A percentile compares a stretch with the other conserved stretches of the same genome.
These are phyloP conservation scores for Argyrosomus japonicus DNA, from an alignment of 2,113 vertebrate species.

Conservation along the genomic window DNA sequence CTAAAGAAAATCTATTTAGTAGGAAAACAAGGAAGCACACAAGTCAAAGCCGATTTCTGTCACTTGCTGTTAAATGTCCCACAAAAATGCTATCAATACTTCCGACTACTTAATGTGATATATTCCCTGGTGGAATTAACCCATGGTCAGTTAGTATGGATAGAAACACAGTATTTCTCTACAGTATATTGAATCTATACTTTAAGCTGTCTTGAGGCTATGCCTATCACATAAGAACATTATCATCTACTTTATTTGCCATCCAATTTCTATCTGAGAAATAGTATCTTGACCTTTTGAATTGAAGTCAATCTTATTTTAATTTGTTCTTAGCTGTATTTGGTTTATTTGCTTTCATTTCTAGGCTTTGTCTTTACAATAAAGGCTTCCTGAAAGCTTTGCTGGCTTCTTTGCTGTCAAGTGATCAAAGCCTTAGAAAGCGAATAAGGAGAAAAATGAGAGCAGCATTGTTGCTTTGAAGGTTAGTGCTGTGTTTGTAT, in stretches of 20 bases:
- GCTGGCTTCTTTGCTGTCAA: conserved; percentile 19
- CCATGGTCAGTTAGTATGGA: neutral
- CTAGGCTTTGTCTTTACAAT: neutral
- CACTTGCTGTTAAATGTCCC: neutral
- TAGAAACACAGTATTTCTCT: too few relatives aligned
- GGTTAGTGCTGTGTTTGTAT: conserved; percentile 38
- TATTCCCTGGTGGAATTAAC: neutral
- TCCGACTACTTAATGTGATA: neutral
- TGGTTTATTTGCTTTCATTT: conserved; percentile 13
- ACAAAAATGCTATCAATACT: neutral
- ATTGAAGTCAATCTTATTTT: neutral
- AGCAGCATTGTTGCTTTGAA: conserved; percentile 52
- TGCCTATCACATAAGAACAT: neutral
- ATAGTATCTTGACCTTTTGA: neutral
- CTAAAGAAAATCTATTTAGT: conserved; percentile 5
- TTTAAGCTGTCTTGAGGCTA: neutral
- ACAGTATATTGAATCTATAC: too few relatives aligned
- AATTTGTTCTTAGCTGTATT: neutral
- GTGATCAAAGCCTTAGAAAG: conserved; percentile 61
- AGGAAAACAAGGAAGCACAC: neutral
- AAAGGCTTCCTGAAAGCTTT: conserved; percentile 1
- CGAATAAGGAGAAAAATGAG: conserved; percentile 28
- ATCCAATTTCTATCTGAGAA: neutral
- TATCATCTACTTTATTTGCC: neutral
- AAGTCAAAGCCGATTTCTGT: neutral